These are phyloP conservation scores for Entosphenus tridentatus DNA, from an alignment of 2,113 vertebrate genomes.

Conservation along the genomic window DNA sequence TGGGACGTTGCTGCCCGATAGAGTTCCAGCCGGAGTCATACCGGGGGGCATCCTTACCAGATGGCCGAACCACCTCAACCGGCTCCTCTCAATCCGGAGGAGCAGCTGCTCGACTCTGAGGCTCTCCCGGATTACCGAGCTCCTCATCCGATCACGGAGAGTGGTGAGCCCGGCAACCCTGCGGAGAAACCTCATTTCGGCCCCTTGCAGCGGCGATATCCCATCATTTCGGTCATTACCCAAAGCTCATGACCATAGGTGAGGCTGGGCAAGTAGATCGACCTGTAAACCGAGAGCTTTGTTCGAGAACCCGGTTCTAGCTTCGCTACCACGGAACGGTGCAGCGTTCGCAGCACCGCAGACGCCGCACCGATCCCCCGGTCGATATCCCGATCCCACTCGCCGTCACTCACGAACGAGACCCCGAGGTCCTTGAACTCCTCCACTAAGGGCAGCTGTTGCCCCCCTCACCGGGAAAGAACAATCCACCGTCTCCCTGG, in stretches of 20 bases:
- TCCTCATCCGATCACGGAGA: neutral
- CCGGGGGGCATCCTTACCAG: conserved; percentile 7
- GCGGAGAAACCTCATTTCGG: conserved; percentile 7
- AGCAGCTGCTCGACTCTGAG: conserved; percentile 1
- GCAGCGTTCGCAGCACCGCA: conserved; percentile 3
- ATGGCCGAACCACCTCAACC: neutral
- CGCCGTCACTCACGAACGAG: conserved; percentile 5
- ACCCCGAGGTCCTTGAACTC: conserved; percentile 7
- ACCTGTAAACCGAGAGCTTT: too few species aligned
- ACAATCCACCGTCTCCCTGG: conserved; percentile 6
- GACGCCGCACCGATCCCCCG: neutral
- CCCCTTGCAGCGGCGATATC: conserved; percentile 8
- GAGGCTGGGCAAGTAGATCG: too few species aligned
- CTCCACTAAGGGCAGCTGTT: conserved; percentile 8
- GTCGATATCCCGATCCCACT: neutral
- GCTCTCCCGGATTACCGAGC: neutral
- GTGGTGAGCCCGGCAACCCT: neutral
- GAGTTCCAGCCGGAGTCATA: neutral
- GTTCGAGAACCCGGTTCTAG: too few species aligned
- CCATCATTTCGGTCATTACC: conserved; percentile 1
- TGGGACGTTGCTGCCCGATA: neutral
- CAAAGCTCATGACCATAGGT: neutral
- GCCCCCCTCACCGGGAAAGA: conserved; percentile 8
- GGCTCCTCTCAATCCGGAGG: neutral
- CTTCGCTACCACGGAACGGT: neutral